Evolutionary conservation across 1,140 invertebrate genomes (phyloP).

Genomic region (Aphelinus certus): DNA sequence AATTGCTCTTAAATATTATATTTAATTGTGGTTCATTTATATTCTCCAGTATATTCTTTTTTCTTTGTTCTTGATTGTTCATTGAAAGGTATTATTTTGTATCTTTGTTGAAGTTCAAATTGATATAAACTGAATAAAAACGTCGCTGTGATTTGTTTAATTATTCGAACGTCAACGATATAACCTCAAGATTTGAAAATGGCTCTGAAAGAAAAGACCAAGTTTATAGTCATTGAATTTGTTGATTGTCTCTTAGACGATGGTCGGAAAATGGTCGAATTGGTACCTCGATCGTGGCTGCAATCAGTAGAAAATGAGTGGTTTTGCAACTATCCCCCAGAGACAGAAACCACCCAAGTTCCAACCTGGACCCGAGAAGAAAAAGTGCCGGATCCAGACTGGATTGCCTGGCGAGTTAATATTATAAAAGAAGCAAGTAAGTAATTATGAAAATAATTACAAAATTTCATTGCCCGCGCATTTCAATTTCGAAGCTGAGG

Average conservation of each 20-base stretch:
- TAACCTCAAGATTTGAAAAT: background rate
- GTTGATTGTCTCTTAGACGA: background rate
- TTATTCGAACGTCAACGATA: too few relatives aligned
- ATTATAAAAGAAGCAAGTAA: slow-evolving; percentile 20
- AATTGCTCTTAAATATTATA: too few relatives aligned
- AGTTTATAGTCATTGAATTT: background rate
- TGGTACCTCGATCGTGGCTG: background rate
- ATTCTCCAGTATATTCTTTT: too few relatives aligned
- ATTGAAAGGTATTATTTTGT: too few relatives aligned
- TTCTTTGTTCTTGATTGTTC: too few relatives aligned
- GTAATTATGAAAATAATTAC: background rate
- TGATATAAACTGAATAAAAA: background rate
- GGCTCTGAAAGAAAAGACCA: background rate
- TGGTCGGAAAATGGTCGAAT: background rate
- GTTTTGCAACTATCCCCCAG: background rate
- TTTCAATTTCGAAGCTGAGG: too few relatives aligned
- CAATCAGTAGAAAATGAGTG: background rate
- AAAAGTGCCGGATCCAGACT: background rate
- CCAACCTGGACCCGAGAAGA: background rate
- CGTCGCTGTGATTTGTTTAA: background rate
- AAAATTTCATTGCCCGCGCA: too few relatives aligned
- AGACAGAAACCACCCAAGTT: background rate
- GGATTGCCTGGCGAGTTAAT: background rate
- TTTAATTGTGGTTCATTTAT: too few relatives aligned
- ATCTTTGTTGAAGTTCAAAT: background rate